Base-by-base conservation (phyloP, 2,797 vertebrate species). In the Phataginus tetradactyla region DNA sequence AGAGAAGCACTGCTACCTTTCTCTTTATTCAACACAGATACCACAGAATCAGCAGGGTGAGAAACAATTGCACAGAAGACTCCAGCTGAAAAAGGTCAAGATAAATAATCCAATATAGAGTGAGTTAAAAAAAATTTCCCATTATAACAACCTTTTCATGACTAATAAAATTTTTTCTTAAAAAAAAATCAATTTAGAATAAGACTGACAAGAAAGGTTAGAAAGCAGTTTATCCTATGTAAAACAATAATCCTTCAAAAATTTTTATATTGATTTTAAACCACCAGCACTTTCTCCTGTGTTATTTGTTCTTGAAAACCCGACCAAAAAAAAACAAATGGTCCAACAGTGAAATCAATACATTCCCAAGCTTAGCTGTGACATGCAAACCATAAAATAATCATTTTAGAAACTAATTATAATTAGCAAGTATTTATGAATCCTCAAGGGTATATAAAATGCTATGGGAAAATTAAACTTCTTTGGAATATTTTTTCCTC, bases 21-120 rank as follows among this genome's bases (percentile, higher is more conserved):
- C 98, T 99, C 99, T 98, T 99, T 99, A 98, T 99, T 99, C 98
- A 99, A 98, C 95, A 99, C 99, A 51, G 99, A 99, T 90, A 99
- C 99, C 98, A 99, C 99, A 0, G 99, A 99, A 98, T 99, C 99
- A 97, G 99, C 99, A 95, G 99, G 99, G 97, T 99, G 99, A 90
- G 99, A 99, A 96, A 99, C 99, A 74, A 99, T 99, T 93, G 99
- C 99, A 98, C 99, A 99, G 99, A 99, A 99, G 77, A 99, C 99
- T 97, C 99, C 99, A 97, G 99, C 99, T 99, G 98, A 72, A 99
- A 98, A 95, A 94, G 84, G 21, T 29, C 20, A 92, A 55, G 21
- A 91, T 10, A 78, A 66, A 93, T 2, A 4, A 75, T 29, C 8
- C 63, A 29, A 63, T 23, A 57, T 0, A 7, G 25, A 0, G 42